Percentiles rank a stretch among this genome's conserved stretches.
These are phyloP conservation scores for Drosophila ananassae DNA, from an alignment of 1,140 invertebrate species.

Conservation along the genomic window DNA sequence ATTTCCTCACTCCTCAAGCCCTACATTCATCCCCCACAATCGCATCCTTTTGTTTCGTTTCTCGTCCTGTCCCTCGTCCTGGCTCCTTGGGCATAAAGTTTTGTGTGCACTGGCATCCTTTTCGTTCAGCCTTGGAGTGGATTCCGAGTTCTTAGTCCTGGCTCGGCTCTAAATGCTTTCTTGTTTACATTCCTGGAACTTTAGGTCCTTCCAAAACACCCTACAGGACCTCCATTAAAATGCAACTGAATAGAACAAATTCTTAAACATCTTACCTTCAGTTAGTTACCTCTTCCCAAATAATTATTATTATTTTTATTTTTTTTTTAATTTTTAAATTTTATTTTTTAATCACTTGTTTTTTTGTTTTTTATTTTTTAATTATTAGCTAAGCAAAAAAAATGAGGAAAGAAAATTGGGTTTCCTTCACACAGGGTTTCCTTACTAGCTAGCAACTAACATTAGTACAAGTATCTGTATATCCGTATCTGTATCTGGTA, in stretches of 20 bases:
- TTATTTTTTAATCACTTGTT: constrained; percentile 78
- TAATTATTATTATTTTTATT: background rate
- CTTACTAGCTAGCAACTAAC: constrained; percentile 64
- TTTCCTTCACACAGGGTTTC: constrained; percentile 41
- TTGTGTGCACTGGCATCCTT: constrained; percentile 40
- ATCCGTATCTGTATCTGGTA: constrained; percentile 8
- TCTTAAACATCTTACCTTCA: no score
- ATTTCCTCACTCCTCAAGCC: constrained; percentile 51
- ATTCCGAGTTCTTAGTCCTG: constrained; percentile 30
- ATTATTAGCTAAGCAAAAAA: constrained; percentile 74
- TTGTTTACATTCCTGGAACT: constrained; percentile 73
- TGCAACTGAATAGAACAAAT: no score
- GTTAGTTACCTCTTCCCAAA: background rate
- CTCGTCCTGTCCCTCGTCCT: constrained; percentile 18
- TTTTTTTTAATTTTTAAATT: constrained; percentile 35
- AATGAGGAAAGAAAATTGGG: constrained; percentile 41
- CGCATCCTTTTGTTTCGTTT: constrained; percentile 21
- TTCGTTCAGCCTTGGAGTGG: constrained; percentile 45
- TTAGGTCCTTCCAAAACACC: no score
- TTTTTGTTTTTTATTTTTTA: constrained; percentile 67
- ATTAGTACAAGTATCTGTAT: constrained; percentile 57
- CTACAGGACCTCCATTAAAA: no score
- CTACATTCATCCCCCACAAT: background rate
- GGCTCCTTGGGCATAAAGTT: constrained; percentile 38
- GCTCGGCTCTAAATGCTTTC: constrained; percentile 68